Conservation (phyloP, 2,888 invertebrate genomes). For the Drosophila picticornis region DNA sequence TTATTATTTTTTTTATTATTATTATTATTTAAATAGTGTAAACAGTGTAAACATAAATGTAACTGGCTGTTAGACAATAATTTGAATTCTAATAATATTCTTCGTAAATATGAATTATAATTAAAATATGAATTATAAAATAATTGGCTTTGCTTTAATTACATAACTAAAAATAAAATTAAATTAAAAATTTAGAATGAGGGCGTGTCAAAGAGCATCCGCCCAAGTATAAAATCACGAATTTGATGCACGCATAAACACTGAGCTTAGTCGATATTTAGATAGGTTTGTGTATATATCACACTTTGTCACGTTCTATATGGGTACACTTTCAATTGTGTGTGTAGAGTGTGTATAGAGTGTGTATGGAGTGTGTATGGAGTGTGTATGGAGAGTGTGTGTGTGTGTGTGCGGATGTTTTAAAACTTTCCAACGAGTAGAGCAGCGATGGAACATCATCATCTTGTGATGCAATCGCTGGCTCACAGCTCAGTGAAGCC, state of each 20-base stretch:
- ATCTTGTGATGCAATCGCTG: slow-evolving; percentile 70
- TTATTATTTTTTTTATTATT: no score
- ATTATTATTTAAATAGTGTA: no score
- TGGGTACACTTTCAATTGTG: slow-evolving; percentile 24
- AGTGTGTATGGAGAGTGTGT: slow-evolving; percentile 18
- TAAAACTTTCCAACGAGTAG: slow-evolving; percentile 58
- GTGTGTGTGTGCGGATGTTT: slow-evolving; percentile 37
- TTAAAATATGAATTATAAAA: neutral
- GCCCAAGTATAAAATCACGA: neutral
- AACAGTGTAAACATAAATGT: neutral
- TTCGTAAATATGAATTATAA: neutral
- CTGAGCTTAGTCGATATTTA: slow-evolving; percentile 2
- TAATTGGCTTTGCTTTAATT: neutral
- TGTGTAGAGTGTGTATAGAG: slow-evolving; percentile 25
- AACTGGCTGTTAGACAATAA: neutral
- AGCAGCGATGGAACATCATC: slow-evolving; percentile 38
- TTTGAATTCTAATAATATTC: neutral
- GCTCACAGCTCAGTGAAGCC: slow-evolving; percentile 55
- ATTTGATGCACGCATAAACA: slow-evolving; percentile 39
- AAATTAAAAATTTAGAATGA: neutral
- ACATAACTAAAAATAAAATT: neutral
- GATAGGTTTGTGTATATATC: slow-evolving; percentile 12
- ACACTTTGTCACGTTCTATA: slow-evolving; percentile 38
- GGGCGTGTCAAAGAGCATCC: neutral
- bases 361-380: slow-evolving; percentile 20